phyloP scores from a whole-genome alignment of 2,888 invertebrate genomes.

The Glaucopsyche alexis region DNA sequence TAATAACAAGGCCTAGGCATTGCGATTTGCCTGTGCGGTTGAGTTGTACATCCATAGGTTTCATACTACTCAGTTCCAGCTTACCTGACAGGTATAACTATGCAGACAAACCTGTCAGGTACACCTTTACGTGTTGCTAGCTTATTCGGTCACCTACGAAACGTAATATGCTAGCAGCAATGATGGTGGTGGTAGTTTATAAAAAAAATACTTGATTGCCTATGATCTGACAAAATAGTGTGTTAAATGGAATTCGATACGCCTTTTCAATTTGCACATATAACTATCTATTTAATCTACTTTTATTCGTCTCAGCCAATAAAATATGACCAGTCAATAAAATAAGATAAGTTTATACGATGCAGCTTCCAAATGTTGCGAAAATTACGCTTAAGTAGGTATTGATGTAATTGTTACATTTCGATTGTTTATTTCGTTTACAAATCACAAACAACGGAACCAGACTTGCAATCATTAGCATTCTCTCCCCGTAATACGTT shows the following conservation, averaged over 20 bases:
- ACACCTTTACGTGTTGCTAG: too few relatives aligned
- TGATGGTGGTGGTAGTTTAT: too few relatives aligned
- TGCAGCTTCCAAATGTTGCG: background rate
- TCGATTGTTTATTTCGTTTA: conserved; percentile 17
- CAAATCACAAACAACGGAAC: conserved; percentile 21
- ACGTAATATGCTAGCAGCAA: too few relatives aligned
- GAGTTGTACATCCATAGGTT: too few relatives aligned
- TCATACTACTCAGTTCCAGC: too few relatives aligned
- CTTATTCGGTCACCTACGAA: too few relatives aligned
- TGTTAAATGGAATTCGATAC: background rate
- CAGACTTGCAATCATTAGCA: conserved; percentile 27
- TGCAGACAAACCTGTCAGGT: too few relatives aligned
- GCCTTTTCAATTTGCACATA: conserved; percentile 1
- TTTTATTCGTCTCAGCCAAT: background rate
- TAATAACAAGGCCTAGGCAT: background rate
- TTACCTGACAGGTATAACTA: too few relatives aligned
- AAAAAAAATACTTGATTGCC: too few relatives aligned
- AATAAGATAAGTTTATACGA: background rate
- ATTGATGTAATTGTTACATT: conserved; percentile 18
- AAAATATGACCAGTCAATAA: background rate
- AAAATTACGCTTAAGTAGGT: background rate
- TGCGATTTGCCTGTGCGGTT: too few relatives aligned
- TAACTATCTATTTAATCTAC: background rate
- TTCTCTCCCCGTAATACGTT: conserved; percentile 9
- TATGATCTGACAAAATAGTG: too few relatives aligned